These are phyloP conservation scores for Allygus modestus DNA, from an alignment of 2,888 invertebrate genomes.

Conservation along the genomic window DNA sequence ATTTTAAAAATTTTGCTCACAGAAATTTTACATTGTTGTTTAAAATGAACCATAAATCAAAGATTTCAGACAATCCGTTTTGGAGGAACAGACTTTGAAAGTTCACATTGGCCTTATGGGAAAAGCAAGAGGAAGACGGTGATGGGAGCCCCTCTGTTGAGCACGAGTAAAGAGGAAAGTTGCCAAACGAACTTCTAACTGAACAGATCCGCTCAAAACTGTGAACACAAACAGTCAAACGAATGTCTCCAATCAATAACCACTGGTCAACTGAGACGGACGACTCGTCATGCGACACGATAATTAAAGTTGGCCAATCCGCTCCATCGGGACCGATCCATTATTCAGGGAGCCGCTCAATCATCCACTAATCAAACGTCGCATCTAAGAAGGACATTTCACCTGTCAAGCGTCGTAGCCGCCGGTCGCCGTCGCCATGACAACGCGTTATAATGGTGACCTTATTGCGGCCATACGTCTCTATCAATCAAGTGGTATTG, in stretches of 20 bases:
- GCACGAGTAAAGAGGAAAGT: no score
- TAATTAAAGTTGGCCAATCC: conserved; percentile 46
- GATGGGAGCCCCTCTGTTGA: no score
- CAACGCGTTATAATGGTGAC: conserved; percentile 61
- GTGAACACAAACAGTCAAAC: background rate
- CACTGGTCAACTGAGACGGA: background rate
- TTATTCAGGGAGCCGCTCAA: conserved; percentile 57
- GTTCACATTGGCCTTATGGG: no score
- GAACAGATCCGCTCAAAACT: no score
- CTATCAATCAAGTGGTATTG: conserved; percentile 55
- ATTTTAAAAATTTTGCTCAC: no score
- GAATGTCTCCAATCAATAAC: conserved; percentile 21
- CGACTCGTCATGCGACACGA: conserved; percentile 27
- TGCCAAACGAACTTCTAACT: no score
- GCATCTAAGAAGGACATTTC: conserved; percentile 62
- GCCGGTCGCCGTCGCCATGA: conserved; percentile 63
- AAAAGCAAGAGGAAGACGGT: no score
- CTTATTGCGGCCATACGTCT: conserved; percentile 61
- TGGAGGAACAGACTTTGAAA: no score
- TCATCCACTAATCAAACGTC: conserved; percentile 61
- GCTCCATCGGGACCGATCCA: conserved; percentile 38
- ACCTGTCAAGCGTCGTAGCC: conserved; percentile 51
- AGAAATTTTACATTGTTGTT: no score
- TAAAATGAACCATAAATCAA: no score
- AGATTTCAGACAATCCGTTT: no score